Conservation (phyloP, 2,888 invertebrate species). For the Dorcus parallelipipedus region DNA sequence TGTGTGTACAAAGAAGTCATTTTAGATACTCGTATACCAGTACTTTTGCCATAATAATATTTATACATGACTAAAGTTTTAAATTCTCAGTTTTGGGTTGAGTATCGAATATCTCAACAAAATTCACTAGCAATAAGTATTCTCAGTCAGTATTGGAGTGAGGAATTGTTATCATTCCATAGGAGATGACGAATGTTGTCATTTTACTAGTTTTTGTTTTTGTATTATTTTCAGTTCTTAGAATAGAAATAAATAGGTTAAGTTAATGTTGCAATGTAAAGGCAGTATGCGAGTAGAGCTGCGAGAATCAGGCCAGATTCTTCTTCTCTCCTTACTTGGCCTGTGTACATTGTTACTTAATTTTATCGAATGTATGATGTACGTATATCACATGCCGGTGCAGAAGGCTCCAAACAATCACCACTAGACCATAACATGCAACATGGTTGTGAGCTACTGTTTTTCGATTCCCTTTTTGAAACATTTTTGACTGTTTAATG, state of each 20-base stretch:
- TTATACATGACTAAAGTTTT: slow-evolving; percentile 42
- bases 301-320: neutral
- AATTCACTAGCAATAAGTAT: slow-evolving; percentile 55
- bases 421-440: slow-evolving; percentile 38
- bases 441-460: slow-evolving; percentile 44
- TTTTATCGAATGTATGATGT: slow-evolving; percentile 14
- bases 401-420: slow-evolving; percentile 40
- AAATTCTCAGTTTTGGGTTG: slow-evolving; percentile 38
- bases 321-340: neutral
- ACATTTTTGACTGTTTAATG: slow-evolving; percentile 22
- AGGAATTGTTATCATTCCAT: slow-evolving; percentile 48
- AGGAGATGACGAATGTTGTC: slow-evolving; percentile 17
- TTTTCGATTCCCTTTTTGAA: slow-evolving; percentile 30
- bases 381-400: slow-evolving; percentile 18
- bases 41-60: slow-evolving; percentile 48
- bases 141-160: slow-evolving; percentile 53
- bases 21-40: slow-evolving; percentile 52
- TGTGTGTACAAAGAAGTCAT: slow-evolving; percentile 52
- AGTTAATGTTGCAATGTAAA: slow-evolving; percentile 23
- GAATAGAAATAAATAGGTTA: slow-evolving; percentile 22
- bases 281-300: slow-evolving; percentile 9
- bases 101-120: slow-evolving; percentile 39
- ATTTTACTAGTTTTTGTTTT: slow-evolving; percentile 28
- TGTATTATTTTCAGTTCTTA: slow-evolving; percentile 37
- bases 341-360: slow-evolving; percentile 15